Evolutionary conservation across 2,888 invertebrate species (phyloP), one percentile per base, ranked within the genome.

Genomic region (Leptinotarsa peninsularis): DNA sequence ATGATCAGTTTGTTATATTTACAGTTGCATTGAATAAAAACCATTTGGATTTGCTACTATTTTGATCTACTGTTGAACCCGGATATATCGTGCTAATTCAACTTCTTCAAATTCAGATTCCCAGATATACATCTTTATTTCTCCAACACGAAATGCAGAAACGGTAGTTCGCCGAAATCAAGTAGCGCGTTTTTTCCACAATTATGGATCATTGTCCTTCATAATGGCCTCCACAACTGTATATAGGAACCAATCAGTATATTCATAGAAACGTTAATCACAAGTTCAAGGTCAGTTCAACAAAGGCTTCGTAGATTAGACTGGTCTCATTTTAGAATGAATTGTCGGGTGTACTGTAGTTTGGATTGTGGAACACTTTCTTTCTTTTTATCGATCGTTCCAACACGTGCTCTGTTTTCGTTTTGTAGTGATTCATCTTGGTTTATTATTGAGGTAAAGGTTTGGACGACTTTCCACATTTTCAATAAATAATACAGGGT

Each of bases 121-220:
- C 15, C 58, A 58, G 58, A 58, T 58, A 17, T 23, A 13, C 23
- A 58, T 58, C 23, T 58, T 58, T 4, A 23, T 14, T 58, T 58
- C 13, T 23, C 3, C 58, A 58, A 21, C 58, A 58, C 58, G 27
- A 58, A 58, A 56, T 69, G 54, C 54, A 58, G 69, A 56, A 69
- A 33, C 56, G 18, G 54, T 69, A 50, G 21, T 50, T 49, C 43
- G 43, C 69, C 69, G 54, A 23, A 69, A 69, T 69, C 56, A 15
- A 15, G 58, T 23, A 23, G 54, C n/a, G 43, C 15, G 23, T 69
- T 69, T 69, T 70, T 71, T 50, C 63, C 49, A n/a, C 49, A 63
- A 71, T 71, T 71, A 71, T 71, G 43, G 70, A 27, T 56, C 71
- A 71, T 63, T 71, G 71, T 71, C 50, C 71, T 18, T 21, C 60